A percentile compares a stretch with the other conserved stretches of the same genome.
phyloP scores from a whole-genome alignment of 2,888 invertebrate genomes.

The Drosophila kanekoi region DNA sequence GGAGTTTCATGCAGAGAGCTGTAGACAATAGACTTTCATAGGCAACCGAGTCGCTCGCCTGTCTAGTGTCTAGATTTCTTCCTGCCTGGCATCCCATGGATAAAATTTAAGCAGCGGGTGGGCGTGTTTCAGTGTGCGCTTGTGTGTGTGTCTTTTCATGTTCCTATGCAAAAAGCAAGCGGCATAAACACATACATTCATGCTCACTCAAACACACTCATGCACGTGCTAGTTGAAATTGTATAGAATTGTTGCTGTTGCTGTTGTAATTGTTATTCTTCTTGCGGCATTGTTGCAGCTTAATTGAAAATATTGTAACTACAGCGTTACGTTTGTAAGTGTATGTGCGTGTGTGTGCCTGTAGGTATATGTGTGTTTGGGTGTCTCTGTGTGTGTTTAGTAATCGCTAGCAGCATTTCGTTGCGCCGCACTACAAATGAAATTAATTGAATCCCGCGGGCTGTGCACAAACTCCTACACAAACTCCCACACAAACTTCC shows the following conservation, averaged over 20 bases:
- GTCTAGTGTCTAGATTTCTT: constrained; percentile 25
- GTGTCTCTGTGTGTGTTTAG: constrained; percentile 54
- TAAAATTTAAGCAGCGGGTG: constrained; percentile 43
- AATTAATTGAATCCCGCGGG: constrained; percentile 71
- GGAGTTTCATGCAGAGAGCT: background rate
- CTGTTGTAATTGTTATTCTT: constrained; percentile 77
- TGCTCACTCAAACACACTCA: constrained; percentile 1
- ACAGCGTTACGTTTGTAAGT: constrained; percentile 26
- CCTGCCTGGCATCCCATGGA: constrained; percentile 23
- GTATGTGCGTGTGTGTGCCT: background rate
- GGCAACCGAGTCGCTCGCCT: constrained; percentile 1
- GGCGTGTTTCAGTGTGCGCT: constrained; percentile 16
- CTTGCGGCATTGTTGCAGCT: constrained; percentile 74
- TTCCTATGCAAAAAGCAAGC: constrained; percentile 18
- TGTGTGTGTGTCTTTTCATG: background rate
- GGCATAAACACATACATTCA: constrained; percentile 10
- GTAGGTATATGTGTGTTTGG: constrained; percentile 8
- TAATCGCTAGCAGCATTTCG: constrained; percentile 58
- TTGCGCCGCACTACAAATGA: constrained; percentile 68
- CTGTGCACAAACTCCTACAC: constrained; percentile 25
- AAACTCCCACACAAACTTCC: background rate
- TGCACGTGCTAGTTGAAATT: constrained; percentile 26
- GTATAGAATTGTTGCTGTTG: constrained; percentile 37
- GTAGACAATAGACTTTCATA: constrained; percentile 35
- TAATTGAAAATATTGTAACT: constrained; percentile 79